Evolutionary conservation across 2,797 vertebrate genomes (phyloP), one percentile per base, ranked within the genome.

Genomic region (Phyllotis vaccarum): DNA sequence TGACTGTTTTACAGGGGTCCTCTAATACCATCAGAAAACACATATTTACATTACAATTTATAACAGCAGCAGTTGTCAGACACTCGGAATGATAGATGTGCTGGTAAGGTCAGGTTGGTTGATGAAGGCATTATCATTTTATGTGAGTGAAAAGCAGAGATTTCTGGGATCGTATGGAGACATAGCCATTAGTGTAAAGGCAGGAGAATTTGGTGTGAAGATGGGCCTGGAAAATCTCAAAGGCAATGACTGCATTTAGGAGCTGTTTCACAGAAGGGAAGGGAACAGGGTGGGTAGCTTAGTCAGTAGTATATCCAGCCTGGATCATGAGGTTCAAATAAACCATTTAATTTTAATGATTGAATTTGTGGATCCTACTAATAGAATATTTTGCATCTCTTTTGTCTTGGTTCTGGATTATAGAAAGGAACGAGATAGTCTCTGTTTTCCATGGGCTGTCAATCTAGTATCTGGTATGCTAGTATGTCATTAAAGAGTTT

Each of bases 331-430:
- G 29, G 49, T 86, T 60, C 40, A 94, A 66, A 83, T 46, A 82
- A 64, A 49, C 52, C 9, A 27, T 58, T 21, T 66, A 68, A 94
- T 87, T 92, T 89, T 37, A 86, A 94, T 94, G 49, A n/a, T 62
- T 21, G 43, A n/a, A 82, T 66, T 40, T 78, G 46, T 46, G 68
- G 54, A 34, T 68, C 14, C 7, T 82, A 29, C 40, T 49, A 56
- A n/a, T 58, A 82, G 66, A 82, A 43, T 78, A 52, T 29, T 66
- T 60, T 85, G 34, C 34, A 74, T 19, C 70, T 12, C 0, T 64
- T 74, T 43, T 31, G 14, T 56, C 31, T 54, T 58, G 62, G 43
- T 29, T 29, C 64, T 85, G 34, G 46, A n/a, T 17, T 29, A 54
- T 2, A 27, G 49, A 31, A 34, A 90, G 22, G 91, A 91, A 31